Percentiles rank a stretch among this genome's conserved stretches.
Evolutionary conservation across 2,888 invertebrate genomes (phyloP).

Genomic region (Automeris io): DNA sequence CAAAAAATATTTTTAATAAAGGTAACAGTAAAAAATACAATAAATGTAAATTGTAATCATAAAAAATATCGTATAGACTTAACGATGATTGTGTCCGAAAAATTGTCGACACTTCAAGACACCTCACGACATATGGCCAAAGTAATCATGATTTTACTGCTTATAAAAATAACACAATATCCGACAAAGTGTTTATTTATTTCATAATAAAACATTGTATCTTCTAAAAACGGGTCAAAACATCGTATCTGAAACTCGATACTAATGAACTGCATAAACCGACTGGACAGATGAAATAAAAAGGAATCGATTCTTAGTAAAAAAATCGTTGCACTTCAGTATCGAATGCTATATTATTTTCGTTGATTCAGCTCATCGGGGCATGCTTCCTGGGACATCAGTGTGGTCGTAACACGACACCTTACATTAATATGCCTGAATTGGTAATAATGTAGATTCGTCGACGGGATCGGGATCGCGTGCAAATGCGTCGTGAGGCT

Average conservation of each 20-base stretch:
- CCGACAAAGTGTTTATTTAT: constrained; percentile 21
- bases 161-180: constrained; percentile 35
- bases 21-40: not conserved
- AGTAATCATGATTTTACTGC: constrained; percentile 42
- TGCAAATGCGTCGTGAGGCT: constrained; percentile 70
- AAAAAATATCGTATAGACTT: constrained; percentile 24
- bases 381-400: constrained; percentile 72
- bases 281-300: constrained; percentile 45
- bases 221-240: constrained; percentile 33
- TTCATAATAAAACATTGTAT: constrained; percentile 26
- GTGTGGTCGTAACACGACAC: constrained; percentile 74
- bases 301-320: constrained; percentile 46
- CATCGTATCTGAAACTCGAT: constrained; percentile 34
- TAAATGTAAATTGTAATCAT: constrained; percentile 18
- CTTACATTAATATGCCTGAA: constrained; percentile 71
- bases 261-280: constrained; percentile 32
- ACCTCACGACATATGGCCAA: constrained; percentile 18
- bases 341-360: constrained; percentile 62
- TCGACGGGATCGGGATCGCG: constrained; percentile 60
- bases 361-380: constrained; percentile 61
- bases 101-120: constrained; percentile 32
- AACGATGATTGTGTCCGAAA: constrained; percentile 51
- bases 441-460: constrained; percentile 72
- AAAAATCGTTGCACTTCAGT: constrained; percentile 45
- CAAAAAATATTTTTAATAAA: too few species aligned